Evolutionary conservation across 1,140 invertebrate species (phyloP).

Genomic region (Lordiphosa clarofinis): DNA sequence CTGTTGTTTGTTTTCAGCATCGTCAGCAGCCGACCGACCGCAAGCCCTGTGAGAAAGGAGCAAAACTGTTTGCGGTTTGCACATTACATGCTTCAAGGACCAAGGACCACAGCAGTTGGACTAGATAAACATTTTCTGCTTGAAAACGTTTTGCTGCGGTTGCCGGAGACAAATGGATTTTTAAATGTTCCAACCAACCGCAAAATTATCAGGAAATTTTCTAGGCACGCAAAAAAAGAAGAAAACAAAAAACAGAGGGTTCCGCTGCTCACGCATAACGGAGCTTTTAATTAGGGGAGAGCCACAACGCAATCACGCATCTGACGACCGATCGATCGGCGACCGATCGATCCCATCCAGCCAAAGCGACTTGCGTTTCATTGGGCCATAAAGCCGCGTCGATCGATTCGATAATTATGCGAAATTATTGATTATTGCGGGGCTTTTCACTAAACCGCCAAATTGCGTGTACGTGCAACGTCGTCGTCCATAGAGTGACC

Average conservation of each 20-base stretch:
- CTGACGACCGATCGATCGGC: constrained; percentile 30
- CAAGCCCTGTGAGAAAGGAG: constrained; percentile 22
- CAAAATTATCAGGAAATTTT: constrained; percentile 44
- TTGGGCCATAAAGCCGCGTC: constrained; percentile 49
- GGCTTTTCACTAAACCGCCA: constrained; percentile 65
- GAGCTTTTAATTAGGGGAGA: constrained; percentile 60
- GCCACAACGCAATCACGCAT: constrained; percentile 30
- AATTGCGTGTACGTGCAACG: constrained; percentile 65
- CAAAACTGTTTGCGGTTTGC: constrained; percentile 42
- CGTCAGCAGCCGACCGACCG: constrained; percentile 1
- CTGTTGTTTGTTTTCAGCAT: too few relatives aligned
- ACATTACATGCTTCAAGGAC: constrained; percentile 40
- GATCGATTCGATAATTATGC: constrained; percentile 60
- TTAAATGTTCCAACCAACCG: constrained; percentile 51
- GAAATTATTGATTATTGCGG: constrained; percentile 70
- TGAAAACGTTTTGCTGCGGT: constrained; percentile 29
- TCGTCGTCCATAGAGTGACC: constrained; percentile 42
- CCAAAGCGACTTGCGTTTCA: constrained; percentile 50
- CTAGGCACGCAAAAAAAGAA: constrained; percentile 56
- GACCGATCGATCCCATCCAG: constrained; percentile 1
- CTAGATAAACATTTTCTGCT: constrained; percentile 44
- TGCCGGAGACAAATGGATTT: constrained; percentile 56
- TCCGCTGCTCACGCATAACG: constrained; percentile 54
- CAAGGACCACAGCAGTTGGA: constrained; percentile 8
- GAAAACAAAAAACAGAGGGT: background rate